Base-by-base conservation (phyloP, 2,888 invertebrate species). In the Tromatobia lineatoria region DNA sequence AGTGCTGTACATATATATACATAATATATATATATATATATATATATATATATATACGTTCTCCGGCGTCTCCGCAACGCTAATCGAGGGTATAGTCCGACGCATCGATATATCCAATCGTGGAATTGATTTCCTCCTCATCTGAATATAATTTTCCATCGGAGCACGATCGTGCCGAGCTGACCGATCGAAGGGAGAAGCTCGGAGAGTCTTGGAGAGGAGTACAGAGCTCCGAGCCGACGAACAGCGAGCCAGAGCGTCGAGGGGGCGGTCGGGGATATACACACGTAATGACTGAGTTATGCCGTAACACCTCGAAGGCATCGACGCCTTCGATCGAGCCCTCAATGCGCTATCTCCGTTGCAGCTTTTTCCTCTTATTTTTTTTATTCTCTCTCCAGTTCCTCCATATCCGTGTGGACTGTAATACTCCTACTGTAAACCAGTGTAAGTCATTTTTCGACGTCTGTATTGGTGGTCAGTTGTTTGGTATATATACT, bases 111-210 rank as follows among this genome's bases (percentile, higher is more conserved):
- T 74, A 86, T 85, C 85, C 87, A 85, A 90, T 91, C 92, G 89
- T 89, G 90, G 92, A 92, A 92, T 92, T 92, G 92, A 92, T 92
- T 92, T 92, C 91, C 90, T 91, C 89, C 92, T 91, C 92, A 90
- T 92, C 91, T 91, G 91, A 92, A 92, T 92, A 92, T 91, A 91
- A 92, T 92, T 92, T 91, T 92, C 91, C 90, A 81, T 88, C 88
- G 90, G 88, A 87, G 69, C 83, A 87, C 90, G 91, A 91, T 91
- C 91, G 88, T 89, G 91, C 88, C 88, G 86, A 85, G 83, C 87
- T 88, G 87, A 87, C 74, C 80, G 69, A 83, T 84, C 61, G 52
- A 8, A 23, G 6, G n/a, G 50, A 38, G 34, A 45, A 29, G 13
- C 29, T 61, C 38, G 64, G 8, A 38, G 57, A 76, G 80, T 50